Percentiles rank a stretch among this genome's conserved stretches.
phyloP scores from a whole-genome alignment of 2,113 vertebrate species.

The Serinus canaria region DNA sequence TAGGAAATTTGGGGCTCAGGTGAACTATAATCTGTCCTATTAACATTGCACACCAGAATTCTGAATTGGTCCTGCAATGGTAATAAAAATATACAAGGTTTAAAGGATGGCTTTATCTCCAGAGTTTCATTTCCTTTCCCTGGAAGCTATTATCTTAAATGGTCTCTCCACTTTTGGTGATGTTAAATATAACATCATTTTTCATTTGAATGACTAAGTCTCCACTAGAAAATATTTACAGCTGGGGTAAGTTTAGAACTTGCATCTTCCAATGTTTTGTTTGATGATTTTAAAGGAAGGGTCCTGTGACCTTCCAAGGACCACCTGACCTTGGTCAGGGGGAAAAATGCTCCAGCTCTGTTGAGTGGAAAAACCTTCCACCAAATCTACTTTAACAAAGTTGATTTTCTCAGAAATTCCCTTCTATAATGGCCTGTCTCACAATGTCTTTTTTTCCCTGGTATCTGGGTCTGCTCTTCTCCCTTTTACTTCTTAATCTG shows the following conservation, averaged over 20 bases:
- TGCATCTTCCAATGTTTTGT: background rate
- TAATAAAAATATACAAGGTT: background rate
- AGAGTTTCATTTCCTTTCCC: background rate
- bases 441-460: background rate
- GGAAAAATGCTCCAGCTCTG: background rate
- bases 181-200: constrained; percentile 5
- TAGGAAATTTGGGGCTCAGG: constrained; percentile 13
- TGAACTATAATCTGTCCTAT: background rate
- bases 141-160: constrained; percentile 26
- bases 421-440: background rate
- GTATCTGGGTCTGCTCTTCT: background rate
- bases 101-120: background rate
- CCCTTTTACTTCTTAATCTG: background rate
- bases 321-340: background rate
- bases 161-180: background rate
- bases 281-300: background rate
- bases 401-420: background rate
- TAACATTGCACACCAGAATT: background rate
- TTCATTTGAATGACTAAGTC: background rate
- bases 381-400: background rate
- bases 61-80: background rate
- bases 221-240: background rate
- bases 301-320: background rate
- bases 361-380: background rate
- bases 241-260: background rate